Evolutionary conservation across 2,113 vertebrate genomes (phyloP), one percentile per base, ranked within the genome.

Genomic region (Tetraodon nigroviridis): DNA sequence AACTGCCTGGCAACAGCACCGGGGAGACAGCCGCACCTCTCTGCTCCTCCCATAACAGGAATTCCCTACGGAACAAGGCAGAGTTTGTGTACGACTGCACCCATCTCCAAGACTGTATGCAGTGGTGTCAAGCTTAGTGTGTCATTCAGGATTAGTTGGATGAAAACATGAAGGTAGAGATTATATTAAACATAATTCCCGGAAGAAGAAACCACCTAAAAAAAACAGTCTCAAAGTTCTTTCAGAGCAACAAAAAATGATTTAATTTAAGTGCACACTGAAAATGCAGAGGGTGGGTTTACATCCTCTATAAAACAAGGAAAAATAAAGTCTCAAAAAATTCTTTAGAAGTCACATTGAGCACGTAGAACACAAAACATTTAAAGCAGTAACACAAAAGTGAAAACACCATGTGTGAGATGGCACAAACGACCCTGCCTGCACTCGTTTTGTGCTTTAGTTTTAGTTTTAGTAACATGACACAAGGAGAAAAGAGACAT

Each of bases 1-100:
- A 82, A 81, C 83, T 87, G 86, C 84, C 86, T 85, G 80, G 86
- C 82, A 89, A 89, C 87, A 87, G 78, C 61, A 58, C 19, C 55
- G 44, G 18, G 55, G 73, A 74, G 72, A 77, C 60, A 44, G 50
- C 7, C 68, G 64, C 59, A 16, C 15, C 10, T 32, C 51, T 18
- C 44, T 46, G 56, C 78, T 82, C 74, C 64, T 75, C 79, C 76
- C 74, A 64, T 71, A 54, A 59, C 12, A 7, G 51, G 61, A 67
- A 78, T 59, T 80, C 57, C 77, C 75, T 54, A 15, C 42, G 61
- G 79, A 58, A 62, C 21, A 11, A 74, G 74, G 82, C 22, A 67
- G 64, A 69, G 71, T 68, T 76, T 48, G 41, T 5, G 42, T 19
- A 47, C 32, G 32, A 37, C 32, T 37, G 32, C 32, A 37, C 32